Conservation (phyloP, 2,797 vertebrate species). For the Alectoris magna region DNA sequence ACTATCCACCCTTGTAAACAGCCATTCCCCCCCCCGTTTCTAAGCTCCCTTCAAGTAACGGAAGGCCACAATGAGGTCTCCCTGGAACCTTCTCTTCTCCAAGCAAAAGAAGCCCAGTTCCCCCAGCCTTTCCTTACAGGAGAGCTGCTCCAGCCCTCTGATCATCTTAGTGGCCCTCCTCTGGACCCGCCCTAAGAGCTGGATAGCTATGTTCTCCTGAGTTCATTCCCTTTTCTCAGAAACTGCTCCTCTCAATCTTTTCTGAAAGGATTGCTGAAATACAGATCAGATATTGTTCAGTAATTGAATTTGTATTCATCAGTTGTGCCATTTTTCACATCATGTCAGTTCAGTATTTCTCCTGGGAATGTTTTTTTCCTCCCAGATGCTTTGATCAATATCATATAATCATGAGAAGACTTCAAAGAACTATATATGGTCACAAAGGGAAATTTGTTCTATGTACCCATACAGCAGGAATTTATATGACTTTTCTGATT, state of each 20-base stretch:
- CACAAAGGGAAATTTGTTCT: not conserved
- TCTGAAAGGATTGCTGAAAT: not conserved
- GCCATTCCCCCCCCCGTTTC: no score
- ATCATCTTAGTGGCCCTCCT: no score
- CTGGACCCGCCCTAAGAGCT: no score
- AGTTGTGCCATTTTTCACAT: not conserved
- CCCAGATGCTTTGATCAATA: not conserved
- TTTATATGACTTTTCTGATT: not conserved
- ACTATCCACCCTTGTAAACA: no score
- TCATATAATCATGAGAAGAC: not conserved
- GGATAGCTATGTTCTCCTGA: not conserved
- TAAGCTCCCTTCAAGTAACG: no score
- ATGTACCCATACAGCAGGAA: not conserved
- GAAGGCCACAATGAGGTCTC: no score
- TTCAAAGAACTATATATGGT: not conserved
- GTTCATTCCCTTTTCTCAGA: not conserved
- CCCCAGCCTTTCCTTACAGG: no score
- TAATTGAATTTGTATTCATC: not conserved
- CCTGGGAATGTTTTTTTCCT: not conserved
- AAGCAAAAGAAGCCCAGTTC: no score
- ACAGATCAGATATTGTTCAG: not conserved
- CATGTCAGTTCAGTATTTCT: not conserved
- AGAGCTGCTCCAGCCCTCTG: no score
- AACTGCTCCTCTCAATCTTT: not conserved
- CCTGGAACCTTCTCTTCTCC: no score